phyloP scores from a whole-genome alignment of 2,113 vertebrate genomes.

The Psophia crepitans region DNA sequence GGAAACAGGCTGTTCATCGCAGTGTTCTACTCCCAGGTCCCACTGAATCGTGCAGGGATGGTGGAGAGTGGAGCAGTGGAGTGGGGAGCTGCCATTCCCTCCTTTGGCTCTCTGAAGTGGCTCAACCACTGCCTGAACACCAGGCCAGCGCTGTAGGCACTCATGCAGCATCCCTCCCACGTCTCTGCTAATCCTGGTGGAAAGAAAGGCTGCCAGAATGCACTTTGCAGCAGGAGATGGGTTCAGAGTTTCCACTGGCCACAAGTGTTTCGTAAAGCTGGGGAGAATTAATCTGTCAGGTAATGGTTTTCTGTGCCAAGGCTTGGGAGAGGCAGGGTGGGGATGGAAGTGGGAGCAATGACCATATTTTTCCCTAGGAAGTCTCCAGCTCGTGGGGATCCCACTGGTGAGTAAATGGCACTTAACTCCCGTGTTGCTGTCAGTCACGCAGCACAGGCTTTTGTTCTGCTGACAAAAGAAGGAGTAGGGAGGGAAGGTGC shows the following conservation, averaged over 20 bases:
- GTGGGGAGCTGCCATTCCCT: background rate
- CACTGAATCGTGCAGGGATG: rapidly evolving
- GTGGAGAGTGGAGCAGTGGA: background rate
- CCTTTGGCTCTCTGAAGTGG: background rate
- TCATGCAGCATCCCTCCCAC: rapidly evolving
- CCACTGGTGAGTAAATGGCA: slow-evolving; percentile 13
- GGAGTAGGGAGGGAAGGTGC: background rate
- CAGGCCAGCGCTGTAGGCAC: background rate
- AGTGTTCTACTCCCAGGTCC: background rate
- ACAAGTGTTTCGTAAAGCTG: background rate
- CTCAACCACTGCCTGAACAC: background rate
- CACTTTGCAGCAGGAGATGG: background rate
- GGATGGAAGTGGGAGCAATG: background rate
- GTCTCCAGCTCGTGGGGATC: background rate
- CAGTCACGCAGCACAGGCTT: slow-evolving; percentile 5
- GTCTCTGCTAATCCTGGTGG: background rate
- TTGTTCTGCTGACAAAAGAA: slow-evolving; percentile 1
- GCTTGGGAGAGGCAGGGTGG: slow-evolving; percentile 1
- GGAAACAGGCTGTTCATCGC: background rate
- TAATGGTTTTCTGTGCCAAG: background rate
- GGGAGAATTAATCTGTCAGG: background rate
- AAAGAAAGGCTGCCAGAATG: background rate
- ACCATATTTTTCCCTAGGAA: slow-evolving; percentile 11
- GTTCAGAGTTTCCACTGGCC: slow-evolving; percentile 13
- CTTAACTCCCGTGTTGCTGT: background rate